Conservation (phyloP, 2,888 invertebrate genomes). For the Cataglyphis livida region DNA sequence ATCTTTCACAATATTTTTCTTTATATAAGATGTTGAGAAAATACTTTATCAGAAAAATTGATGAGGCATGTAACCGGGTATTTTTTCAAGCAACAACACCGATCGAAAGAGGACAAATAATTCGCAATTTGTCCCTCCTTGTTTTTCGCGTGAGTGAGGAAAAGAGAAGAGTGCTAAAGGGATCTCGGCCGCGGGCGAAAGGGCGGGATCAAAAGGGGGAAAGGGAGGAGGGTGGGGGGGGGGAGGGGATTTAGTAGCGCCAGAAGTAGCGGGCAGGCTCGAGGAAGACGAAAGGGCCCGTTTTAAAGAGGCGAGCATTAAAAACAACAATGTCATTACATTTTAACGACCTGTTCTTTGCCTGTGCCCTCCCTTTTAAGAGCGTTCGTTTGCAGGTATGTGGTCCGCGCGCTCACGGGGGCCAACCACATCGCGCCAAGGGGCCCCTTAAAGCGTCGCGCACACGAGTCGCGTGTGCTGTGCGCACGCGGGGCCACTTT, state of each 20-base stretch:
- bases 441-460: conserved; percentile 59
- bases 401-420: conserved; percentile 75
- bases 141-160: conserved; percentile 29
- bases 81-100: background rate
- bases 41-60: conserved; percentile 7
- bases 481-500: conserved; percentile 79
- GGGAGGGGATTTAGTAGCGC: conserved; percentile 72
- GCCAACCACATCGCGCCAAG: conserved; percentile 62
- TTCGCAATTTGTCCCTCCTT: conserved; percentile 38
- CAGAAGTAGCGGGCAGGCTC: conserved; percentile 84
- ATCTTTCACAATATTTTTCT: background rate
- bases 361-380: conserved; percentile 77
- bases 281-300: conserved; percentile 84
- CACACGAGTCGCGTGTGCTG: conserved; percentile 77
- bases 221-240: conserved; percentile 56
- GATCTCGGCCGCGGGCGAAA: conserved; percentile 10
- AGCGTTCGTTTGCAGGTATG: conserved; percentile 80
- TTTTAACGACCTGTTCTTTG: conserved; percentile 83
- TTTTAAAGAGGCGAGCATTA: conserved; percentile 83
- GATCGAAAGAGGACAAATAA: conserved; percentile 25
- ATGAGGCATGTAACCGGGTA: background rate
- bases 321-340: conserved; percentile 84
- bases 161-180: conserved; percentile 49
- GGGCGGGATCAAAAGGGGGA: conserved; percentile 44
- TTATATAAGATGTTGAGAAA: background rate